phyloP scores from a whole-genome alignment of 2,113 vertebrate genomes.

The Ciconia boyciana region DNA sequence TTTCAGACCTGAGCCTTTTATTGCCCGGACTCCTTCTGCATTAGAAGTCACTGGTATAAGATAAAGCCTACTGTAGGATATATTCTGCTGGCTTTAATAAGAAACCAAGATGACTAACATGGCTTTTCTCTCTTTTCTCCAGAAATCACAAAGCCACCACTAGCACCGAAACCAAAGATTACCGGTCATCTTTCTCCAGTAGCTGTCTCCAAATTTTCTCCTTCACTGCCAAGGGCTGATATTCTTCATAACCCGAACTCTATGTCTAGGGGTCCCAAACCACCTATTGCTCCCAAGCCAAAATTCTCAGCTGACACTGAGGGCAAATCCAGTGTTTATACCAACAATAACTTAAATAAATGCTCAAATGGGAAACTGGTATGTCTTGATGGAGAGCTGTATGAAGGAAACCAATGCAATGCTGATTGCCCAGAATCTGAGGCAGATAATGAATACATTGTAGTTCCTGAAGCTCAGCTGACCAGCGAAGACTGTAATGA shows the following conservation, averaged over 20 bases:
- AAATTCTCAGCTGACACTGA: constrained; percentile 73
- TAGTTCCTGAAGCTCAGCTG: constrained; percentile 43
- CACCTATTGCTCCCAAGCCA: constrained; percentile 89
- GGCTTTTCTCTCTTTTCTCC: constrained; percentile 67
- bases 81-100: neutral
- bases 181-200: constrained; percentile 75
- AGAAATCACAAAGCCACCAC: constrained; percentile 89
- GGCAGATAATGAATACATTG: constrained; percentile 60
- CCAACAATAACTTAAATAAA: constrained; percentile 71
- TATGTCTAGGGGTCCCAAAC: constrained; percentile 84
- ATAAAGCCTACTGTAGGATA: neutral
- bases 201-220: constrained; percentile 74
- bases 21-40: neutral
- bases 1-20: neutral
- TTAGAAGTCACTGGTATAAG: neutral
- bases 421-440: constrained; percentile 49
- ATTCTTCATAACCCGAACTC: constrained; percentile 63
- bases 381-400: constrained; percentile 67
- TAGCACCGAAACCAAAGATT: constrained; percentile 87
- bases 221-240: constrained; percentile 79
- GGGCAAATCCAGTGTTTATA: constrained; percentile 62
- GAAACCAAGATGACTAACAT: neutral
- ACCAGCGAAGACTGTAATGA: constrained; percentile 45
- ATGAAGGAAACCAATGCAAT: constrained; percentile 46
- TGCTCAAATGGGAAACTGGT: constrained; percentile 81